A percentile compares a stretch with the other conserved stretches of the same genome.
These are phyloP conservation scores for Bergia sp. DNA, from an alignment of 92 coral and sea anemone species.

Conservation along the genomic window DNA sequence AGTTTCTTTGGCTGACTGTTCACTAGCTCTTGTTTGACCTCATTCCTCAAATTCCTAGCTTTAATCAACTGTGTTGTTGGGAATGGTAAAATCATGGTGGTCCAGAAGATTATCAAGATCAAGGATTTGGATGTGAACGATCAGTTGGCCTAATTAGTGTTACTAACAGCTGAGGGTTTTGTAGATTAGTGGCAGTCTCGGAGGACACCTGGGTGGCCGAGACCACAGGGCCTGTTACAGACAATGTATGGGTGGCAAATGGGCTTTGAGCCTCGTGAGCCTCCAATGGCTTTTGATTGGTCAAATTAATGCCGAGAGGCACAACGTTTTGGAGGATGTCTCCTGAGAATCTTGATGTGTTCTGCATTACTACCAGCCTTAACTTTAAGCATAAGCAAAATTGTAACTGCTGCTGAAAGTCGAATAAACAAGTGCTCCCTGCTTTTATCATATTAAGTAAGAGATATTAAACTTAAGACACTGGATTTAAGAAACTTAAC, in stretches of 20 bases:
- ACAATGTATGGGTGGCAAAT: background rate
- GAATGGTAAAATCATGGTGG: background rate
- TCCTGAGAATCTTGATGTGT: background rate
- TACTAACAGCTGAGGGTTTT: background rate
- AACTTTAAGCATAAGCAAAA: background rate
- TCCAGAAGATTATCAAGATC: background rate
- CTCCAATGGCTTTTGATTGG: background rate
- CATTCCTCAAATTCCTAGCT: background rate
- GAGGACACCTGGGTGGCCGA: background rate
- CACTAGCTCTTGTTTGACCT: background rate
- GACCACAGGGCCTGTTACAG: background rate
- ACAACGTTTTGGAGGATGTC: background rate
- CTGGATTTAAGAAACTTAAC: too few relatives aligned
- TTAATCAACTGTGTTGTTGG: conserved; percentile 6
- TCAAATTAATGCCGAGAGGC: background rate
- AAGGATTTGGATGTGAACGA: background rate
- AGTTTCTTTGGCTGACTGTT: too few relatives aligned
- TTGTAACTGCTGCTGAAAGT: conserved; percentile 25
- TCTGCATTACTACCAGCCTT: conserved; percentile 18
- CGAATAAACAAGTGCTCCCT: background rate
- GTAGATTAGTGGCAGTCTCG: background rate
- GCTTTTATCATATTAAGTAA: too few relatives aligned
- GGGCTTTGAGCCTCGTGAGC: background rate
- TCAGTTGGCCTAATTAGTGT: background rate
- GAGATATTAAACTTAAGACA: too few relatives aligned